These are phyloP conservation scores for Heteronetta atricapilla DNA, from an alignment of 2,113 vertebrate genomes.

Conservation along the genomic window DNA sequence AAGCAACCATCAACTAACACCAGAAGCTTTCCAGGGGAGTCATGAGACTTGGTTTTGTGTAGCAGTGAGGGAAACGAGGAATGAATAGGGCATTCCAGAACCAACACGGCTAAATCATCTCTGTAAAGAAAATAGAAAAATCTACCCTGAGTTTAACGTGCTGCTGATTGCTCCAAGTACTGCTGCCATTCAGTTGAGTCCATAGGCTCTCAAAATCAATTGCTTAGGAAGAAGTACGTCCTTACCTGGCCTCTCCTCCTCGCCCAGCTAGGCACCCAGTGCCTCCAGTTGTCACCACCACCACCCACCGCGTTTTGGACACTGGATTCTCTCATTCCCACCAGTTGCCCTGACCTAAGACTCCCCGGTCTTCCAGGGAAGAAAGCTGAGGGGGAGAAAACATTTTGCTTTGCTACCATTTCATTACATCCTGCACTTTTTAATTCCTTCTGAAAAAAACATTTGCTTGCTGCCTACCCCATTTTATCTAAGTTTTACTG, in stretches of 20 bases:
- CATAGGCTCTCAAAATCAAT: not conserved
- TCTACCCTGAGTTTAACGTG: not conserved
- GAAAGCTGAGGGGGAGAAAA: not conserved
- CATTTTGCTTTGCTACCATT: not conserved
- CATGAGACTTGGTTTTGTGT: not conserved
- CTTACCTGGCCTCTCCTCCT: not conserved
- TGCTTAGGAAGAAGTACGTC: not conserved
- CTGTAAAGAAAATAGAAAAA: not conserved
- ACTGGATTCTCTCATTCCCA: not conserved
- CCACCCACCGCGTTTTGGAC: not conserved
- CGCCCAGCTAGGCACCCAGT: not conserved
- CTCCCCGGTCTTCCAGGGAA: not conserved
- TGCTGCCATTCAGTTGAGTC: not conserved
- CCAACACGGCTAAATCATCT: not conserved
- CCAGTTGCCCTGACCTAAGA: not conserved
- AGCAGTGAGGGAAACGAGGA: not conserved
- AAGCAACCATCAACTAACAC: not conserved
- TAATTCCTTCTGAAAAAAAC: not conserved
- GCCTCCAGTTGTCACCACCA: constrained; percentile 10
- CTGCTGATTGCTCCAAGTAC: not conserved
- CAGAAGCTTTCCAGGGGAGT: not conserved
- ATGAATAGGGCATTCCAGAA: not conserved
- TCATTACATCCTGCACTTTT: not conserved
- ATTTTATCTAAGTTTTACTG: not conserved
- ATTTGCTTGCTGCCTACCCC: not conserved